Percentiles rank a stretch among this genome's conserved stretches.
Evolutionary conservation across 2,113 vertebrate genomes (phyloP).

Genomic region (Gadus chalcogrammus): DNA sequence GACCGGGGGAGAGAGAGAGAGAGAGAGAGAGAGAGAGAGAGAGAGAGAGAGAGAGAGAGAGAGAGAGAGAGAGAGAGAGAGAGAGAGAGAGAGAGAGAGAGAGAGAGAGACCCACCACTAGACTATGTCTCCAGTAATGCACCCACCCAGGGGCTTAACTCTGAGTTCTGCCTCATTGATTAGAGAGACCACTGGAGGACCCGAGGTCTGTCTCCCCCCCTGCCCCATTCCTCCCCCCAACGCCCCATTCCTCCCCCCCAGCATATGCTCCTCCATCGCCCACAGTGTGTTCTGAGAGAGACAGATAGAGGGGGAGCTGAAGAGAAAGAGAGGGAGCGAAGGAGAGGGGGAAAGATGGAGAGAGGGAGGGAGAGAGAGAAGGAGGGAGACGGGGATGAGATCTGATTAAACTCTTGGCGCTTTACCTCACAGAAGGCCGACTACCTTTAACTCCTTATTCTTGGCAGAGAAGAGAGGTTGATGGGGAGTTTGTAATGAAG

Average conservation of each 20-base stretch:
- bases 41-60: constrained; percentile 25
- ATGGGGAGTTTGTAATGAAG: neutral
- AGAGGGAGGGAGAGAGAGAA: neutral
- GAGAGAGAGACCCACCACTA: constrained; percentile 7
- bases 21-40: neutral
- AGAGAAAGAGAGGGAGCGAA: no score
- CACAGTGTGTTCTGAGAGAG: neutral
- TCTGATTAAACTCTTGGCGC: neutral
- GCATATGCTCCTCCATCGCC: neutral
- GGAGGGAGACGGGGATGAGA: neutral
- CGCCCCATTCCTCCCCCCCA: neutral
- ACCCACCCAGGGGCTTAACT: constrained; percentile 18
- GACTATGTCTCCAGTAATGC: constrained; percentile 42
- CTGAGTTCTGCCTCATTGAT: constrained; percentile 15
- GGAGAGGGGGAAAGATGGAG: neutral
- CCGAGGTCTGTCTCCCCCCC: neutral
- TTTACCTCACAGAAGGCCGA: constrained; percentile 25
- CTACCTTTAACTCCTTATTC: neutral
- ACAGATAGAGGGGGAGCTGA: no score
- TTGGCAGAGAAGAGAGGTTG: neutral
- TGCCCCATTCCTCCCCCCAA: no score
- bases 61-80: no score
- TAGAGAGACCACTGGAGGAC: neutral
- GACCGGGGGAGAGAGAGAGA: no score
- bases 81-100: no score